phyloP scores from a whole-genome alignment of 2,797 vertebrate species.

The Ammospiza maritima region DNA sequence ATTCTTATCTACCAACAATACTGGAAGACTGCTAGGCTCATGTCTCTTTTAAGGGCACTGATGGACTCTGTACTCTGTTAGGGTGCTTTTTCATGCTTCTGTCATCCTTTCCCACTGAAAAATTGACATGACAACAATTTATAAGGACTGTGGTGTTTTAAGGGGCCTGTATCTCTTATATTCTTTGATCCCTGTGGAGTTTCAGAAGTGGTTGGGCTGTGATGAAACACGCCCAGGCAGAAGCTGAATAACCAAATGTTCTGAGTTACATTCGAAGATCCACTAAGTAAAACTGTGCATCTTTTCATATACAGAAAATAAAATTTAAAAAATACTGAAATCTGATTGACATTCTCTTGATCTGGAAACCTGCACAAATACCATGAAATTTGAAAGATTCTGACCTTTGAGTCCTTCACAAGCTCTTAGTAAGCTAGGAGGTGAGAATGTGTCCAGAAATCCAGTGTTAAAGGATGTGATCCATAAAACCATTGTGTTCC shows the following conservation, averaged over 20 bases:
- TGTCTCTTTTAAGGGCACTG: conserved; percentile 15
- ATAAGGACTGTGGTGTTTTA: background rate
- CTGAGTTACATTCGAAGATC: background rate
- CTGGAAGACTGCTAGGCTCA: background rate
- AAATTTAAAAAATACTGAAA: background rate
- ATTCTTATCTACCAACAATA: conserved; percentile 43
- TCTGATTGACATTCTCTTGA: background rate
- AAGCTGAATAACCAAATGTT: conserved; percentile 31
- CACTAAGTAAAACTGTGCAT: background rate
- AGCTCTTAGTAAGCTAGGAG: background rate
- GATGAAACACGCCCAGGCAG: background rate
- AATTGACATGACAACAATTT: background rate
- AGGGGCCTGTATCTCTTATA: background rate
- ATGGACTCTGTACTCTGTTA: background rate
- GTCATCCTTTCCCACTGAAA: background rate
- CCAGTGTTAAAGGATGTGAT: background rate
- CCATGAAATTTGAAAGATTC: background rate
- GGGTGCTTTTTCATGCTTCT: background rate
- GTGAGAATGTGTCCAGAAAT: background rate
- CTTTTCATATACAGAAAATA: background rate
- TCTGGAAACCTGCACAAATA: background rate
- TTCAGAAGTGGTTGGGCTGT: conserved; percentile 38
- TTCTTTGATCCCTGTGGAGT: background rate
- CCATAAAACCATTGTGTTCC: background rate
- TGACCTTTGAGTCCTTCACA: background rate